A percentile compares a stretch with the other conserved stretches of the same genome.
Evolutionary conservation across 2,797 vertebrate genomes (phyloP).

Genomic region (Malurus splendens): DNA sequence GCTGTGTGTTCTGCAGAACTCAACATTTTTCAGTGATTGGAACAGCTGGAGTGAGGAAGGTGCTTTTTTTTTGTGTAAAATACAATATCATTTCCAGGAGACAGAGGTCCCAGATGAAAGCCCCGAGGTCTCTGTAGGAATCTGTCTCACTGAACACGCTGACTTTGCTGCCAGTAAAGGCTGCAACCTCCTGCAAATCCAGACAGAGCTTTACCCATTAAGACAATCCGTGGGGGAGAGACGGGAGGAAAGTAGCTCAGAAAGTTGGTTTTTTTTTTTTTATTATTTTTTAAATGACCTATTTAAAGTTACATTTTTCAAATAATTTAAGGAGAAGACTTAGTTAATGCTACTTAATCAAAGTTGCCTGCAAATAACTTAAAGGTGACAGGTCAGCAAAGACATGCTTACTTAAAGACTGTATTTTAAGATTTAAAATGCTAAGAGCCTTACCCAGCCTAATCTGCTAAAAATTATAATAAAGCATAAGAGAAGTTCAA

Average conservation of each 20-base stretch:
- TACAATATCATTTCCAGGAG: background rate
- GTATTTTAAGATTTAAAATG: conserved; percentile 62
- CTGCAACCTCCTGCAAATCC: background rate
- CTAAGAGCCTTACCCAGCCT: conserved; percentile 62
- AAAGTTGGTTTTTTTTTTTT: background rate
- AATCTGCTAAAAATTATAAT: conserved; percentile 68
- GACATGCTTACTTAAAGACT: conserved; percentile 65
- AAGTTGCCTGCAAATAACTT: conserved; percentile 60
- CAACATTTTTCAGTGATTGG: background rate
- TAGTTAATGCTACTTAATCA: conserved; percentile 63
- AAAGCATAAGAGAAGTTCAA: conserved; percentile 61
- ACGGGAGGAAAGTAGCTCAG: background rate
- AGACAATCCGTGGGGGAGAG: background rate
- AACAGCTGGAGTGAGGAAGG: background rate
- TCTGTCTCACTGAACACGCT: background rate
- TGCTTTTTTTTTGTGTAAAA: background rate
- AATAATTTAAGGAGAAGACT: conserved; percentile 52
- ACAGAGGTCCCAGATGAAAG: background rate
- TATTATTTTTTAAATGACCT: conserved; percentile 20
- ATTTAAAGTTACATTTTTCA: conserved; percentile 52
- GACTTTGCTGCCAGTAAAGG: background rate
- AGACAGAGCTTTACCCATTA: conserved; percentile 2
- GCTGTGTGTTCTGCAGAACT: background rate
- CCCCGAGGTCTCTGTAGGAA: background rate
- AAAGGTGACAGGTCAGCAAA: conserved; percentile 70